Conservation (phyloP, 2,888 invertebrate species). For the Mimas tiliae region DNA sequence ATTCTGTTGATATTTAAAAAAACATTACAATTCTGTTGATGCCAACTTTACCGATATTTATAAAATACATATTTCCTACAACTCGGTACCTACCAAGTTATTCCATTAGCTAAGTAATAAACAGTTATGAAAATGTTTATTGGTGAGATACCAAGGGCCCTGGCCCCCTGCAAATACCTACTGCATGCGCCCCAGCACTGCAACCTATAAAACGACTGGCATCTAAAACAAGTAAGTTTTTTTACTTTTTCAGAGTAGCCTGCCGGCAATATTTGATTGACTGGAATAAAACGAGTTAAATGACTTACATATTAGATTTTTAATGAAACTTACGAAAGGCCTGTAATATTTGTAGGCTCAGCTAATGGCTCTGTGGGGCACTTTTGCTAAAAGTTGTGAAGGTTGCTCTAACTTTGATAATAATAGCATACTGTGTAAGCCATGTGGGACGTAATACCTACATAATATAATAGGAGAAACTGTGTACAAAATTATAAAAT, state of each 20-base stretch:
- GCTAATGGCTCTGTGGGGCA: not conserved
- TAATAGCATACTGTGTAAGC: slow-evolving; percentile 4
- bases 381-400: slow-evolving; percentile 3
- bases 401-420: not conserved
- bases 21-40: no score
- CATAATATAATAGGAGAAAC: not conserved
- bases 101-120: no score
- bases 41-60: no score
- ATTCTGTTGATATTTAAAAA: no score
- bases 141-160: no score
- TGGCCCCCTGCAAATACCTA: not conserved
- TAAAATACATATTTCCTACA: no score
- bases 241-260: slow-evolving; percentile 16
- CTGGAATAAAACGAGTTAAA: slow-evolving; percentile 3
- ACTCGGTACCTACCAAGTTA: no score
- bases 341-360: not conserved
- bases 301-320: slow-evolving; percentile 10
- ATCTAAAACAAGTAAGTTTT: slow-evolving; percentile 17
- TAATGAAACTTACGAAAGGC: not conserved
- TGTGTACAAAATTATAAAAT: not conserved
- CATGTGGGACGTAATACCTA: not conserved
- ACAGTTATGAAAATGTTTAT: no score
- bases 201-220: slow-evolving; percentile 11
- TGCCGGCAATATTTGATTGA: slow-evolving; percentile 17
- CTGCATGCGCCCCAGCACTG: not conserved